These are phyloP conservation scores for Clistopyga incitator DNA, from an alignment of 2,888 invertebrate species.

Conservation along the genomic window DNA sequence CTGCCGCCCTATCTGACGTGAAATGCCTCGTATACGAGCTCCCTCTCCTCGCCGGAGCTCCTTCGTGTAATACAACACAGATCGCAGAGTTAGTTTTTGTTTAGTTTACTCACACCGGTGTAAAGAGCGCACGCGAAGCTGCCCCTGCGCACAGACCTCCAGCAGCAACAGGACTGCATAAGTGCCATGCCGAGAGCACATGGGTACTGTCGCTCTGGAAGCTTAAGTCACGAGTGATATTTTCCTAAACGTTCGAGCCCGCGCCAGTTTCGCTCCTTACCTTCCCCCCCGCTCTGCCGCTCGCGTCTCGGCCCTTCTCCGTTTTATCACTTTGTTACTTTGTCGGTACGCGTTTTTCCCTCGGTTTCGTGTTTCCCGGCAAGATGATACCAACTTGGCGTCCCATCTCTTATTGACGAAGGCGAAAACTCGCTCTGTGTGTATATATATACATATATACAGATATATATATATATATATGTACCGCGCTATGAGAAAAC, in stretches of 20 bases:
- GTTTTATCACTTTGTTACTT: constrained; percentile 29
- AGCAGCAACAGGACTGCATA: constrained; percentile 91
- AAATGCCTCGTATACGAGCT: too few species aligned
- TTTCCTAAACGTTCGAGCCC: constrained; percentile 7
- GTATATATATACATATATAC: constrained; percentile 4
- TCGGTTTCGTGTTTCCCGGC: constrained; percentile 26
- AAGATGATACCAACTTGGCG: constrained; percentile 28
- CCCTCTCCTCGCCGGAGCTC: neutral
- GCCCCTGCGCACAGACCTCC: constrained; percentile 90
- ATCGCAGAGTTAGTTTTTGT: neutral
- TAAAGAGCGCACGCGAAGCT: constrained; percentile 91
- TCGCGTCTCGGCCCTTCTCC: neutral
- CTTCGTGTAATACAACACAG: neutral
- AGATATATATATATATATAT: neutral
- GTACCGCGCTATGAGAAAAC: neutral
- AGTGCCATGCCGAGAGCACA: constrained; percentile 87
- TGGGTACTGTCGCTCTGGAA: constrained; percentile 53
- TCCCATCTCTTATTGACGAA: constrained; percentile 26
- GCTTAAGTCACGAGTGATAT: constrained; percentile 3
- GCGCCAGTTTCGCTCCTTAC: neutral
- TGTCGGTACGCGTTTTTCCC: constrained; percentile 20
- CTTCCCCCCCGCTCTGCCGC: too few species aligned
- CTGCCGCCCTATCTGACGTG: too few species aligned
- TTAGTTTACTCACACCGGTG: constrained; percentile 87
- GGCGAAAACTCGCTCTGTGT: neutral